Evolutionary conservation across 1,140 invertebrate genomes (phyloP).

Genomic region (Phthorimaea operculella): DNA sequence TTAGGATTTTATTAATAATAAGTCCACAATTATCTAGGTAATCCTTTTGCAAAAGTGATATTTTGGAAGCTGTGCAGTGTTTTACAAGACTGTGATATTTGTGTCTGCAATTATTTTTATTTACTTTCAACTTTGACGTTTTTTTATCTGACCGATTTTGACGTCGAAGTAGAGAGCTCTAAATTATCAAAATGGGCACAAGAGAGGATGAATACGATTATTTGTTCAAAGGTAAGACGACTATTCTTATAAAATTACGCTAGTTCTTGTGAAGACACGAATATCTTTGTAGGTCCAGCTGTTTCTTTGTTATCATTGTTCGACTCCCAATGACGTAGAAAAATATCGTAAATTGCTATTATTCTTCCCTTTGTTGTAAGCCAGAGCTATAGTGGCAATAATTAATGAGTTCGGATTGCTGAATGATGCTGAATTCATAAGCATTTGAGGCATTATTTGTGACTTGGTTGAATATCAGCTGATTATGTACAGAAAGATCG

Average conservation of each 20-base stretch:
- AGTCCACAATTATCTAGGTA: constrained; percentile 48
- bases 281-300: neutral
- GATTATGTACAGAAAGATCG: constrained; percentile 43
- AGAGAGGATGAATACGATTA: constrained; percentile 99
- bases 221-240: constrained; percentile 98
- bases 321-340: constrained; percentile 30
- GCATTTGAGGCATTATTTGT: constrained; percentile 10
- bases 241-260: neutral
- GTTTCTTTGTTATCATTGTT: constrained; percentile 19
- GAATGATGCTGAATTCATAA: too few species aligned
- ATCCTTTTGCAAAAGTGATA: constrained; percentile 55
- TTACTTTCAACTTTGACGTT: constrained; percentile 56
- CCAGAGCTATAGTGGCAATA: constrained; percentile 4
- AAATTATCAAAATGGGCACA: constrained; percentile 83
- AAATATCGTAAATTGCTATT: constrained; percentile 18
- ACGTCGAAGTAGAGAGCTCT: constrained; percentile 55
- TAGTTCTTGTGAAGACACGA: neutral
- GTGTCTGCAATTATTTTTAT: constrained; percentile 62
- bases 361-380: constrained; percentile 30
- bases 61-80: constrained; percentile 56
- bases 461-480: constrained; percentile 47
- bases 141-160: constrained; percentile 57
- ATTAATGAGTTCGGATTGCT: too few species aligned
- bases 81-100: constrained; percentile 61
- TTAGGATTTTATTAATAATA: constrained; percentile 50